Conservation (phyloP, 1,140 invertebrate species). For the Triops longicaudatus region DNA sequence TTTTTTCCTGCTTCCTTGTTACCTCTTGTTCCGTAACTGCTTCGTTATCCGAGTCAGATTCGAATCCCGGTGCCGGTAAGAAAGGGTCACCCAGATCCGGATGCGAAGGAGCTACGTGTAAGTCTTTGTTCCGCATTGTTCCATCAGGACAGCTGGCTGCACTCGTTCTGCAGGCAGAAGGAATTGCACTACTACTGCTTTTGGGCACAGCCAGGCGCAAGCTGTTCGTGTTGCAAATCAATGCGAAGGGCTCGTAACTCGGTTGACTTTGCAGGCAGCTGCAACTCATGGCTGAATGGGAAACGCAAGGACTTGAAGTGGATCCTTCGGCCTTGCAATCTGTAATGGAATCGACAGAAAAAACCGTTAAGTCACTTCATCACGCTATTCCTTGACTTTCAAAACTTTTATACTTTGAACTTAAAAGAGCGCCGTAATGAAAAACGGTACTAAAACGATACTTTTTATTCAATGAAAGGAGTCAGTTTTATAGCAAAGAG, state of each 20-base stretch:
- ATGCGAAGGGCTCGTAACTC: slow-evolving; percentile 1
- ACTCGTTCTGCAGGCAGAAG: not conserved
- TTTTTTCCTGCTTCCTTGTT: not conserved
- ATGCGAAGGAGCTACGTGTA: not conserved
- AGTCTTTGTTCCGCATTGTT: not conserved
- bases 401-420: no score
- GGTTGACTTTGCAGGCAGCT: not conserved
- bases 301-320: not conserved
- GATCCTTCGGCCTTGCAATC: not conserved
- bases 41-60: slow-evolving; percentile 10
- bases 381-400: not conserved
- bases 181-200: slow-evolving; percentile 2
- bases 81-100: not conserved
- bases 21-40: not conserved
- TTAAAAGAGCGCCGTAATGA: no score
- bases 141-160: not conserved
- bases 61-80: not conserved
- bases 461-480: no score
- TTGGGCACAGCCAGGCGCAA: not conserved
- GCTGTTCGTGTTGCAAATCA: not conserved
- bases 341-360: not conserved
- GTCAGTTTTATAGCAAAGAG: no score
- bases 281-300: slow-evolving; percentile 10
- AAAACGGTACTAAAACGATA: no score
- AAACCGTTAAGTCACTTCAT: not conserved